These are phyloP conservation scores for Glomeris maerens DNA, from an alignment of 1,140 invertebrate genomes.

Conservation along the genomic window DNA sequence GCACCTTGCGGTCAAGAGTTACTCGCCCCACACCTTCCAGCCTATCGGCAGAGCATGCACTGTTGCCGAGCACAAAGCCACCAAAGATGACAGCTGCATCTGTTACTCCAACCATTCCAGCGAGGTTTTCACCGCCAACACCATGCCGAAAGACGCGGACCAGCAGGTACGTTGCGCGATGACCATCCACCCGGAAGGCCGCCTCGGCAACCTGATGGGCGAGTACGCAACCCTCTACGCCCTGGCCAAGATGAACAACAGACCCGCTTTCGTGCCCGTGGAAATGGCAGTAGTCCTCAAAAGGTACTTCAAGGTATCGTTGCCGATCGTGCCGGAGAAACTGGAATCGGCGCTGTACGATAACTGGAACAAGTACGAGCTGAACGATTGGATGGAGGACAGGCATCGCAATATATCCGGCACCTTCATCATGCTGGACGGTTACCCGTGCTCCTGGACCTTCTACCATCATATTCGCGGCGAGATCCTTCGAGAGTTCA, in stretches of 20 bases:
- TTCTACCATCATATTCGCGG: constrained; percentile 7
- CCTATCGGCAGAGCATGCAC: too few species aligned
- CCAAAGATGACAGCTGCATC: too few species aligned
- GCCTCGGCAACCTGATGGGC: constrained; percentile 49
- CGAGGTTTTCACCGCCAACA: too few species aligned
- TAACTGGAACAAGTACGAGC: background rate
- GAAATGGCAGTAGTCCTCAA: constrained; percentile 1
- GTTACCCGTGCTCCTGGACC: constrained; percentile 9
- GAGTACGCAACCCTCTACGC: constrained; percentile 48
- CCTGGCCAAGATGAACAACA: constrained; percentile 33
- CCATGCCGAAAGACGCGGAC: too few species aligned
- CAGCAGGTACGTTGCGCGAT: constrained; percentile 20
- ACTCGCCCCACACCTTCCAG: too few species aligned
- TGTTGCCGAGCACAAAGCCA: too few species aligned
- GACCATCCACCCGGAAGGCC: constrained; percentile 40
- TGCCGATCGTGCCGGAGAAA: background rate
- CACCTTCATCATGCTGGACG: background rate
- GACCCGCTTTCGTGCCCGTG: constrained; percentile 14
- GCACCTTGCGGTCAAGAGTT: too few species aligned
- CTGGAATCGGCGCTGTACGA: background rate
- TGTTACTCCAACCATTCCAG: too few species aligned
- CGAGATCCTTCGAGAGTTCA: constrained; percentile 2
- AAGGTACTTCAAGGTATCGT: background rate
- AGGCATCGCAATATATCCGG: background rate
- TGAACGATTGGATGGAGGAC: constrained; percentile 22